Evolutionary conservation across 2,797 vertebrate species (phyloP).

Genomic region (Spondyliosoma cantharus): DNA sequence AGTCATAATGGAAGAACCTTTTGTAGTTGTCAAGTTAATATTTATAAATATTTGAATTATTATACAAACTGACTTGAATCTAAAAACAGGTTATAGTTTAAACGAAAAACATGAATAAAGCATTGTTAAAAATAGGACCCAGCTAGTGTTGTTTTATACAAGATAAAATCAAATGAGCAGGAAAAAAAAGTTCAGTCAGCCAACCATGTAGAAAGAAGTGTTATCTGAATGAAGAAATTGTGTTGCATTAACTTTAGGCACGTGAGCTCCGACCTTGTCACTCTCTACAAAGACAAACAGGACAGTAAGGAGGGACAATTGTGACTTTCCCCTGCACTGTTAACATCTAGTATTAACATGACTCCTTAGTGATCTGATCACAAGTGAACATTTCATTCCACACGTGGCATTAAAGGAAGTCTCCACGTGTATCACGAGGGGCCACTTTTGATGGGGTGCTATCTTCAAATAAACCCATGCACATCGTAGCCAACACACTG

Average conservation of each 20-base stretch:
- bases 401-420: too few species aligned
- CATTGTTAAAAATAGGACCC: neutral
- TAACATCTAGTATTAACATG: too few species aligned
- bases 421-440: too few species aligned
- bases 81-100: conserved; percentile 5
- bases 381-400: too few species aligned
- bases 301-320: conserved; percentile 6
- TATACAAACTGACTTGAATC: conserved; percentile 3
- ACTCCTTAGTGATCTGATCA: too few species aligned
- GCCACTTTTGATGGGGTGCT: too few species aligned
- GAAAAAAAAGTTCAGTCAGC: neutral
- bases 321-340: neutral
- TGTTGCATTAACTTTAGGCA: neutral
- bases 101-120: conserved; percentile 20
- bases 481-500: too few species aligned
- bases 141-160: neutral
- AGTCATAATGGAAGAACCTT: conserved; percentile 6
- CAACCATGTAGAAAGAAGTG: neutral
- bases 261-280: conserved; percentile 10
- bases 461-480: too few species aligned
- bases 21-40: conserved; percentile 12
- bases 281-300: conserved; percentile 5
- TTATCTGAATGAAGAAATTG: conserved; percentile 4
- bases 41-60: neutral
- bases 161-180: conserved; percentile 13